Evolutionary conservation across 2,888 invertebrate species (phyloP), one percentile per base, ranked within the genome.

Genomic region (Chaitophorus viminalis): DNA sequence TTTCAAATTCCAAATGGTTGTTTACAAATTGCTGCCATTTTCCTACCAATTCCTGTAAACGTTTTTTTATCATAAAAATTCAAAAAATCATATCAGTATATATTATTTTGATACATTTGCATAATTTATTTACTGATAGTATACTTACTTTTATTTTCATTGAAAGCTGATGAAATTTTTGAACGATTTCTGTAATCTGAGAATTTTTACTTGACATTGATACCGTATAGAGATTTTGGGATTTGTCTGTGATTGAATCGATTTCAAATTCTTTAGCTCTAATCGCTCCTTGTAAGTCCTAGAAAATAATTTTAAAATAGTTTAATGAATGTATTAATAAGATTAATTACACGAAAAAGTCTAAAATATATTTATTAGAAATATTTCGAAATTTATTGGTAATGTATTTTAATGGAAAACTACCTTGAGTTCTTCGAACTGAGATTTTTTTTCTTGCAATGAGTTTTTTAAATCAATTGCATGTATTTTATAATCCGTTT

Each of bases 21-120:
- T 94, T 94, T 0, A 97, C 97, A 91, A 97, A 98, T 89, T 96
- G 96, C 90, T 97, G 97, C 98, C 98, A 98, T 90, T 96, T 95
- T 83, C 94, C 94, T 46, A 96, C 96, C 39, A 98, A 92, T 90
- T 98, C 98, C 92, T 93, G 89, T 25, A 88, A 82, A 78, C n/a
- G 74, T 25, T 11, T 81, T n/a, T 81, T 65, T 77, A 78, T 29
- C 31, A 89, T 70, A 29, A 18, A 85, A 29, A n/a, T n/a, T n/a
- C 29, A n/a, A 68, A n/a, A 76, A 11, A 76, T 72, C 18, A 72
- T 60, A 72, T 74, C 36, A 36, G 6, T 70, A 68, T 72, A n/a
- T 21, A n/a, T 76, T 14, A 46, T n/a, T n/a, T n/a, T n/a, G n/a
- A n/a, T 74, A 9, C 21, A 74, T 33, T 18, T 60, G 33, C n/a